Percentiles rank a stretch among this genome's conserved stretches.
phyloP scores from a whole-genome alignment of 2,113 vertebrate genomes.

The Neodontobutis hainanensis region DNA sequence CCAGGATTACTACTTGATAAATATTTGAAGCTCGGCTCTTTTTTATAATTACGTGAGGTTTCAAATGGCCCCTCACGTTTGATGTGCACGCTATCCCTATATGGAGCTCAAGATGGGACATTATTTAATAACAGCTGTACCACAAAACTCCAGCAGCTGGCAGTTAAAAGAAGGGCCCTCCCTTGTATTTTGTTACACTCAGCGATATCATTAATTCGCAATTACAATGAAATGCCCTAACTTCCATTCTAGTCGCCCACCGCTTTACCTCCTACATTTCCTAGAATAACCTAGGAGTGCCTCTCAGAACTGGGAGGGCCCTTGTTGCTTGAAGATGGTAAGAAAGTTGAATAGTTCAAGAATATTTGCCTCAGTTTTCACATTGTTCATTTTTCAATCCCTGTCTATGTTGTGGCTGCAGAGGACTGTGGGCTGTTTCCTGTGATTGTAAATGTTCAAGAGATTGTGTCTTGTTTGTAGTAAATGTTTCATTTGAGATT shows the following conservation, averaged over 20 bases:
- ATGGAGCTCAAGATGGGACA: conserved; percentile 53
- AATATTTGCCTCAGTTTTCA: conserved; percentile 10
- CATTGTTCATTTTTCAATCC: neutral
- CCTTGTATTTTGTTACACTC: conserved; percentile 53
- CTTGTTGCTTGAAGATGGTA: conserved; percentile 3
- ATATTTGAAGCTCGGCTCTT: conserved; percentile 62
- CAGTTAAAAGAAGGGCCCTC: conserved; percentile 61
- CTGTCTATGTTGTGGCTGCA: conserved; percentile 36
- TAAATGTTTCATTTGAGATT: neutral
- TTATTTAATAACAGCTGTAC: conserved; percentile 70
- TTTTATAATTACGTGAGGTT: conserved; percentile 67
- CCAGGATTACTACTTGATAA: conserved; percentile 61
- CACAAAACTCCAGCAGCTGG: conserved; percentile 64
- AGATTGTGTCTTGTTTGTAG: neutral
- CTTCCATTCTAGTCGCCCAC: conserved; percentile 9
- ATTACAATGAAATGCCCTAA: conserved; percentile 46
- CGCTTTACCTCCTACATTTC: conserved; percentile 3
- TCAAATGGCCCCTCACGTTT: conserved; percentile 46
- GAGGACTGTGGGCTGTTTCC: conserved; percentile 2
- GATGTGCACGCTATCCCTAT: conserved; percentile 55
- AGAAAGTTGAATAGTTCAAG: conserved; percentile 2
- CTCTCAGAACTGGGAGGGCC: conserved; percentile 11
- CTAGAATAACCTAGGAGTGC: conserved; percentile 24
- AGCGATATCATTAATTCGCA: conserved; percentile 54
- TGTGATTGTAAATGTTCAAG: conserved; percentile 9